phyloP scores from a whole-genome alignment of 2,888 invertebrate species.

The Cremastinae sp. region DNA sequence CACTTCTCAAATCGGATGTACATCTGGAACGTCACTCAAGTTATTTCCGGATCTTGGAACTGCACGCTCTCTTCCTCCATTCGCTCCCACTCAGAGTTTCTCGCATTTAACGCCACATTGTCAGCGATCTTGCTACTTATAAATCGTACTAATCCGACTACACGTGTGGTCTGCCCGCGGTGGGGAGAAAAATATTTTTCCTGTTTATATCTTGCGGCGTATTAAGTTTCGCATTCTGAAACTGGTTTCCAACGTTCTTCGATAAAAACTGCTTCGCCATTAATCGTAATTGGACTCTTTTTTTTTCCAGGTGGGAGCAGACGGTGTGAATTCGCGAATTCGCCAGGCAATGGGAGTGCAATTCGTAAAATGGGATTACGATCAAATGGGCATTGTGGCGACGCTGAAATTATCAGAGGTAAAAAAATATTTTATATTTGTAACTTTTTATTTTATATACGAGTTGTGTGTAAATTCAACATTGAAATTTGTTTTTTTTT shows the following conservation, averaged over 20 bases:
- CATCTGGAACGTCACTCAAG: slow-evolving; percentile 70
- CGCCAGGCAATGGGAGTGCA: slow-evolving; percentile 91
- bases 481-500: slow-evolving; percentile 69
- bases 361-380: slow-evolving; percentile 91
- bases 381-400: slow-evolving; percentile 96
- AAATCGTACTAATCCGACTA: slow-evolving; percentile 22
- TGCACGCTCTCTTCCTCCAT: slow-evolving; percentile 62
- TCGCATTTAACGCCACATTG: slow-evolving; percentile 49
- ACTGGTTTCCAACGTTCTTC: too few relatives aligned
- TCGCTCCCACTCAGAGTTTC: slow-evolving; percentile 34
- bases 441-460: neutral
- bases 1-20: slow-evolving; percentile 61
- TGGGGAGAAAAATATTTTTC: neutral
- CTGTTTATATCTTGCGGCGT: neutral
- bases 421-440: slow-evolving; percentile 68
- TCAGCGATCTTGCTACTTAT: slow-evolving; percentile 33
- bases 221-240: too few relatives aligned
- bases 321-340: slow-evolving; percentile 95
- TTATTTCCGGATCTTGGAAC: slow-evolving; percentile 74
- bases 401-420: slow-evolving; percentile 92
- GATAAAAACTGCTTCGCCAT: too few relatives aligned
- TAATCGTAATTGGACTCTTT: slow-evolving; percentile 10
- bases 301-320: slow-evolving; percentile 91
- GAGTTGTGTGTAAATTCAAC: slow-evolving; percentile 4
- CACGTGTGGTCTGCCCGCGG: slow-evolving; percentile 35